A percentile compares a stretch with the other conserved stretches of the same genome.
Conservation (phyloP, 2,113 vertebrate species). For the Condylura cristata region DNA sequence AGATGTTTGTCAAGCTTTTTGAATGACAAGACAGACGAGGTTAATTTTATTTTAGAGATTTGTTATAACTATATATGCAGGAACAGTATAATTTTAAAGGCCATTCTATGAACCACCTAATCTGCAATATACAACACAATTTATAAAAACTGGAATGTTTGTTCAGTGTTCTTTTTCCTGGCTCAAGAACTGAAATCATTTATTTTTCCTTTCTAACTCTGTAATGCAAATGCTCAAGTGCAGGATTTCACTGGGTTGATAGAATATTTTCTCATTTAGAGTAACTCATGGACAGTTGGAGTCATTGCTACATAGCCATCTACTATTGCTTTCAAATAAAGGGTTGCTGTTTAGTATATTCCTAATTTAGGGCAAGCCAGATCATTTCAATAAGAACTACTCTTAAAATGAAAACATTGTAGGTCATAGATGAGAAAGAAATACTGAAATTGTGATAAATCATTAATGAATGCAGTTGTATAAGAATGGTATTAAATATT, state of each 20-base stretch:
- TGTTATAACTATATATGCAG: neutral
- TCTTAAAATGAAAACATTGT: neutral
- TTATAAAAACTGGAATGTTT: constrained; percentile 4
- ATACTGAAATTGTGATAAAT: neutral
- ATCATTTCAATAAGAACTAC: neutral
- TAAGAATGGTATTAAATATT: neutral
- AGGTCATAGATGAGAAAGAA: neutral
- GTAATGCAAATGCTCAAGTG: neutral
- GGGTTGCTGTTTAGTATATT: neutral
- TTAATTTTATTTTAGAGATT: neutral
- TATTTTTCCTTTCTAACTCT: neutral
- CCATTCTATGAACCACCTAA: neutral
- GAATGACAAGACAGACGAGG: neutral
- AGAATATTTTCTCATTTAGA: neutral
- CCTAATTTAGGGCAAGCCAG: neutral
- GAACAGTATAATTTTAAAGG: neutral
- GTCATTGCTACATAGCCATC: neutral
- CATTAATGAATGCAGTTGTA: neutral
- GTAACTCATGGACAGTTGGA: neutral
- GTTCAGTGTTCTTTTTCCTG: neutral
- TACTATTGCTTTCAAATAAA: neutral
- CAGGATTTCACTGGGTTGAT: neutral
- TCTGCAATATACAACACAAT: neutral
- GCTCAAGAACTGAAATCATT: neutral
- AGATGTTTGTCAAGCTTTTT: neutral